Percentiles rank a stretch among this genome's conserved stretches.
These are phyloP conservation scores for Isaurus tuberculatus DNA, from an alignment of 92 coral and sea anemone genomes.

Conservation along the genomic window DNA sequence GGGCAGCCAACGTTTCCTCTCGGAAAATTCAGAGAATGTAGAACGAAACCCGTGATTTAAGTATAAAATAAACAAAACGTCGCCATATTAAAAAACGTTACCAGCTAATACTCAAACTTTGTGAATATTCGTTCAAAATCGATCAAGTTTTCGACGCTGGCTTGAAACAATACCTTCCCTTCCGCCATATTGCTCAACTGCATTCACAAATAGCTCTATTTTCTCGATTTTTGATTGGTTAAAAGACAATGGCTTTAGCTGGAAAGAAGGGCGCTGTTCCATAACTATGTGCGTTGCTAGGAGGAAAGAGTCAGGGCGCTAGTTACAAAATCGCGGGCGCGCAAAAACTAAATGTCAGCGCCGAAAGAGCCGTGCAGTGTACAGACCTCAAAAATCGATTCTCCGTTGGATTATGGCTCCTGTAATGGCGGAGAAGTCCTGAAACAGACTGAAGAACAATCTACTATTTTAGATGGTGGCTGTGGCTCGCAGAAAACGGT, in stretches of 20 bases:
- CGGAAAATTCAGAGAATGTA: not conserved
- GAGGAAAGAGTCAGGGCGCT: not conserved
- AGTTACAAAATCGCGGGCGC: not conserved
- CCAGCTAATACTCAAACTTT: not conserved
- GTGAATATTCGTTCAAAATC: not conserved
- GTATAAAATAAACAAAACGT: not conserved
- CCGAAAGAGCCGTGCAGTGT: not conserved
- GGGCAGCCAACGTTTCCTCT: not conserved
- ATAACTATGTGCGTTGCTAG: no score
- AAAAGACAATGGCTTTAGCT: no score
- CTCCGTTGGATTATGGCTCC: not conserved
- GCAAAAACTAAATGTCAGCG: not conserved
- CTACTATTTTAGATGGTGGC: not conserved
- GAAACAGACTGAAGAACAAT: not conserved
- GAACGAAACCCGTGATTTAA: not conserved
- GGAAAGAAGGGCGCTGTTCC: no score
- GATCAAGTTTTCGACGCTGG: not conserved
- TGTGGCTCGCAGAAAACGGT: not conserved
- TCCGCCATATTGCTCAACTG: not conserved
- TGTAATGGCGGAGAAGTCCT: not conserved
- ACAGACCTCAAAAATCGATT: not conserved
- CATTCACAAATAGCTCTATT: not conserved
- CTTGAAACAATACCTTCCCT: not conserved
- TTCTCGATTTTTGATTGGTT: constrained; percentile 6
- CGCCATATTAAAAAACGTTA: not conserved